Base-by-base conservation (phyloP, 2,888 invertebrate species). In the Spodoptera littoralis region DNA sequence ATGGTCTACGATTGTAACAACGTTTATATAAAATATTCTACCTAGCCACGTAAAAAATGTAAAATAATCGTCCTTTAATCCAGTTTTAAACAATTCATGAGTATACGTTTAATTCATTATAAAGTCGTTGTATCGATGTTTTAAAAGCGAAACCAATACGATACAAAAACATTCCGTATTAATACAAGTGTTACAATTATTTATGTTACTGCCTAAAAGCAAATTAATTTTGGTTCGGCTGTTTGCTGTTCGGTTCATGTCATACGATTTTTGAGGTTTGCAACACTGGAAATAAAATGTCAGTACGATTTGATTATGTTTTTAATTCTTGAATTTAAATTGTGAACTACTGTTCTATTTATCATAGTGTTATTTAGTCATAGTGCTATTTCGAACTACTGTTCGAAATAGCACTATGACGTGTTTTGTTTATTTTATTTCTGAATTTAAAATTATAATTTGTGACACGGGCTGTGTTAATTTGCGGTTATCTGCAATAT, bases 151-250 rank as follows among this genome's bases (percentile, higher is more conserved):
- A 24, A 53, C 46, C 48, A 36, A 42, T 13, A 49, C 48, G 55
- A 22, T 50, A 69, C 70, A 69, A 65, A 65, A 55, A 70, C 57
- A 49, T 36, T 22, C 55, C 45, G 64, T 59, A 72, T 75, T 56
- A 70, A 74, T 69, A 62, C 71, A 36, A 62, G 63, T 65, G 70
- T 77, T 71, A 73, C 75, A 67, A 78, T 84, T 82, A 81, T 84
- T 83, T 80, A 82, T 81, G 82, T 70, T 73, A 66, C 74, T 67
- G 70, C 69, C 83, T 80, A 79, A 84, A 81, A 84, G 79, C 80
- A 77, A 84, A 85, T 85, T 84, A 83, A 85, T 85, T 83, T 81
- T 67, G 76, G 72, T 70, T 75, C 53, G 60, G 57, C 22, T 66
- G 65, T 69, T 61, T 71, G 65, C 36, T 51, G 47, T 43, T 42